phyloP scores from a whole-genome alignment of 37 sponge, comb jelly and placozoan genomes.

The Cliona cf. orientalis region DNA sequence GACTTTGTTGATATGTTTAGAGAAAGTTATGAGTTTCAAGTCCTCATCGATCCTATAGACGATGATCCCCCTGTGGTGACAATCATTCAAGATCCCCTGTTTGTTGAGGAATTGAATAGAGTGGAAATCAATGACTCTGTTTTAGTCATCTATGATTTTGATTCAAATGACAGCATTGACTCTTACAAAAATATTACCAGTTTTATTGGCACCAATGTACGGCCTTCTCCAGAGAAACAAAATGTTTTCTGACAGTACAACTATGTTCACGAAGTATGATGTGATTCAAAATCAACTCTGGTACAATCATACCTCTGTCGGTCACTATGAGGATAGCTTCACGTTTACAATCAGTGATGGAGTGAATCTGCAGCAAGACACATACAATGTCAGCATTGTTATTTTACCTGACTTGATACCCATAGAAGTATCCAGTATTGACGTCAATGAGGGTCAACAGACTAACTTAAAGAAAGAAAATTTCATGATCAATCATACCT shows the following conservation, averaged over 20 bases:
- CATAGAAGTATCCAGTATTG: background rate
- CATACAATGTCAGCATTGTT: constrained; percentile 21
- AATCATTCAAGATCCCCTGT: background rate
- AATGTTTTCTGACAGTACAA: background rate
- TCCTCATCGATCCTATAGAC: constrained; percentile 40
- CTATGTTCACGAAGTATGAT: constrained; percentile 43
- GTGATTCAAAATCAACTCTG: constrained; percentile 19
- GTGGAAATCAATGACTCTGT: background rate
- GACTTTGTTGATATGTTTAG: background rate
- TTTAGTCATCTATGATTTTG: constrained; percentile 4
- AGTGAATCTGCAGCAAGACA: constrained; percentile 9
- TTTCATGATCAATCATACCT: constrained; percentile 34
- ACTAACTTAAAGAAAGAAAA: background rate
- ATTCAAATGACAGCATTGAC: background rate
- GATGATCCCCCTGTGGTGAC: constrained; percentile 50
- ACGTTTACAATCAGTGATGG: constrained; percentile 46
- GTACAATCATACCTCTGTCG: constrained; percentile 16
- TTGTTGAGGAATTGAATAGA: background rate
- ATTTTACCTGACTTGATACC: constrained; percentile 40
- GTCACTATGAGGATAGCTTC: background rate
- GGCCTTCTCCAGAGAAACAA: background rate
- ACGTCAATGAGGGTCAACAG: constrained; percentile 14
- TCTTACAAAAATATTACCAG: constrained; percentile 2
- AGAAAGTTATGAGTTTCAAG: constrained; percentile 3
- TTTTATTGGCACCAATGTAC: background rate